These are phyloP conservation scores for Tetropium fuscum DNA, from an alignment of 2,888 invertebrate genomes.

Conservation along the genomic window DNA sequence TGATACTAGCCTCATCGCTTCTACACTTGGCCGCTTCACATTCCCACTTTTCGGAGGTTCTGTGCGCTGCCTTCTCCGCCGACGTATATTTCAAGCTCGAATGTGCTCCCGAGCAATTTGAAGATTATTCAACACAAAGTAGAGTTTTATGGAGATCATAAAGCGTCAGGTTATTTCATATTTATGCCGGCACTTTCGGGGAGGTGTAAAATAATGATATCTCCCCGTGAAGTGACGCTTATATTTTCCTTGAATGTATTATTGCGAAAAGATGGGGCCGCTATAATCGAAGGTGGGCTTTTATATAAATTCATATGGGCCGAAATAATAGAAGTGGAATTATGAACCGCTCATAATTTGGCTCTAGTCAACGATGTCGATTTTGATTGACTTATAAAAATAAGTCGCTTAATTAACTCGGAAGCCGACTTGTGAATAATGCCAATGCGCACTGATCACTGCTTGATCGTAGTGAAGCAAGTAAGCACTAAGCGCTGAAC, in stretches of 20 bases:
- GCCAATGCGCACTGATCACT: too few relatives aligned
- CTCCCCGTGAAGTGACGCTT: conserved; percentile 45
- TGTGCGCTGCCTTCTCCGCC: conserved; percentile 43
- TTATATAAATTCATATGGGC: too few relatives aligned
- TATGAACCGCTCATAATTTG: too few relatives aligned
- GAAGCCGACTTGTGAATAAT: too few relatives aligned
- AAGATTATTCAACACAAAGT: conserved; percentile 66
- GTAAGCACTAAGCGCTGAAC: too few relatives aligned
- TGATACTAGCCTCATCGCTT: conserved; percentile 62
- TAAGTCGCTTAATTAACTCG: too few relatives aligned
- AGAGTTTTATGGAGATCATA: conserved; percentile 64
- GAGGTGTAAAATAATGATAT: conserved; percentile 62
- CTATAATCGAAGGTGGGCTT: too few relatives aligned
- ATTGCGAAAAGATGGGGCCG: conserved; percentile 9
- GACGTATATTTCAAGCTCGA: conserved; percentile 60
- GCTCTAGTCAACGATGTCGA: too few relatives aligned
- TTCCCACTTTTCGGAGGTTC: conserved; percentile 59
- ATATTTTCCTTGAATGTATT: conserved; percentile 21
- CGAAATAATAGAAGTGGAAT: too few relatives aligned
- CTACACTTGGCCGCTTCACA: conserved; percentile 59
- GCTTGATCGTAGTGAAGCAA: too few relatives aligned
- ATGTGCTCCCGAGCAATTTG: conserved; percentile 64
- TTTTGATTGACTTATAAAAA: too few relatives aligned
- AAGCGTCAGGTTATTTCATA: conserved; percentile 64
- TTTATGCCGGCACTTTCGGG: conserved; percentile 62